Base-by-base conservation (phyloP, 2,888 invertebrate genomes). In the Strigamia maritima region DNA sequence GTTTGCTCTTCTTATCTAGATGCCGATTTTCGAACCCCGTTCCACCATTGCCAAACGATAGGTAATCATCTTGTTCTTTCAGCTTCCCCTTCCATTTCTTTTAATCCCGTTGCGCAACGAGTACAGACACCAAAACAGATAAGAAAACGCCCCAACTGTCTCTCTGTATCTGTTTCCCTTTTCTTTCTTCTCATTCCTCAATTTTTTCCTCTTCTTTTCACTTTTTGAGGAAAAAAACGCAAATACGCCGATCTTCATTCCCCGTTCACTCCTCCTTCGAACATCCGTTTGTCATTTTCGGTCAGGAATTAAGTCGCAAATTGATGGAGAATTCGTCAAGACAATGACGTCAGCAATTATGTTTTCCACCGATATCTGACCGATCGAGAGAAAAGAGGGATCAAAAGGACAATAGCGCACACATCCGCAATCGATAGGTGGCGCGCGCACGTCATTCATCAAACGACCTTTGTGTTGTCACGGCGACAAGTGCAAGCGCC, bases 391-490 rank as follows among this genome's bases (percentile, higher is more conserved):
- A 60, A 60, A 60, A 60, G 60, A 22, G 60, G 60, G 60, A 60
- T 60, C 60, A 60, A 60, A 60, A 60, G 60, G 60, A 60, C 60
- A 60, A 60, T 60, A 60, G 60, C 60, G 24, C 60, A 24, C 60
- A 60, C 60, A 60, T 60, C 60, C 60, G 60, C 60, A 60, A 60
- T 60, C 60, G 60, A 60, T 60, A 60, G 60, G 60, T 60, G 60
- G 60, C 60, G 60, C 19, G 60, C 60, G 60, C 60, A 60, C 60
- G 60, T 60, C 24, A 60, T 60, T 60, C 60, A 60, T 60, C 60
- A 60, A 60, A 6, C 60, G 60, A 60, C 60, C 60, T 60, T 24
- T 60, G 60, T 24, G 60, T 60, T 60, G 60, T 60, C 60, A 60
- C 24, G 24, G 60, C 60, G 60, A 60, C 60, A 60, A 60, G 60